Evolutionary conservation across 1,140 invertebrate species (phyloP).

Genomic region (Zaprionus camerounensis): DNA sequence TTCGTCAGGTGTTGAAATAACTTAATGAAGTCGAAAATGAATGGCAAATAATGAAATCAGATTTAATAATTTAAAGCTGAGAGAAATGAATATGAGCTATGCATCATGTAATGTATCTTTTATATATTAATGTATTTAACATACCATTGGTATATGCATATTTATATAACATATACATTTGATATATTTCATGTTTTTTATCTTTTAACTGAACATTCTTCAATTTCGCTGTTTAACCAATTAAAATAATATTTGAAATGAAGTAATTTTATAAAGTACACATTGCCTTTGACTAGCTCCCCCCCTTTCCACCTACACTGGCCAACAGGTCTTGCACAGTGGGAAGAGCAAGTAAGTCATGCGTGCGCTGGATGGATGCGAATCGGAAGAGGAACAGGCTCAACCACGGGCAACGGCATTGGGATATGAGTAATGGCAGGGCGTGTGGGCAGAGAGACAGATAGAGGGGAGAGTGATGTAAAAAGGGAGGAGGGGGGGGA

Average conservation of each 20-base stretch:
- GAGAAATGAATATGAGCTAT: too few species aligned
- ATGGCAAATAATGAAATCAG: not conserved
- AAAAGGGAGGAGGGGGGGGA: conserved; percentile 16
- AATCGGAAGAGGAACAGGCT: conserved; percentile 6
- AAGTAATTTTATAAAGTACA: conserved; percentile 12
- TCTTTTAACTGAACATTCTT: not conserved
- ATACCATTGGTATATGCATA: too few species aligned
- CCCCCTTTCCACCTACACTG: not conserved
- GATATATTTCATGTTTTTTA: not conserved
- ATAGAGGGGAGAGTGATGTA: not conserved
- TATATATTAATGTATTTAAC: too few species aligned
- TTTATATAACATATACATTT: not conserved
- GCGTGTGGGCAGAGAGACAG: not conserved
- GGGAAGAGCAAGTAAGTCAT: conserved; percentile 12
- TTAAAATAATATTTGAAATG: conserved; percentile 10
- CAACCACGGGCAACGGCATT: not conserved
- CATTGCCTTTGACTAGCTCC: not conserved
- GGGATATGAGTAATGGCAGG: conserved; percentile 23
- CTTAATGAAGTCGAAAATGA: too few species aligned
- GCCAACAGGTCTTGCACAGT: not conserved
- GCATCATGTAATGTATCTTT: too few species aligned
- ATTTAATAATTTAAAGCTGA: not conserved
- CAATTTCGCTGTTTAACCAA: not conserved
- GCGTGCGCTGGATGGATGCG: conserved; percentile 14
- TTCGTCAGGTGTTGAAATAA: too few species aligned